Evolutionary conservation across 2,888 invertebrate species (phyloP).

Genomic region (Cheilosia pagana): DNA sequence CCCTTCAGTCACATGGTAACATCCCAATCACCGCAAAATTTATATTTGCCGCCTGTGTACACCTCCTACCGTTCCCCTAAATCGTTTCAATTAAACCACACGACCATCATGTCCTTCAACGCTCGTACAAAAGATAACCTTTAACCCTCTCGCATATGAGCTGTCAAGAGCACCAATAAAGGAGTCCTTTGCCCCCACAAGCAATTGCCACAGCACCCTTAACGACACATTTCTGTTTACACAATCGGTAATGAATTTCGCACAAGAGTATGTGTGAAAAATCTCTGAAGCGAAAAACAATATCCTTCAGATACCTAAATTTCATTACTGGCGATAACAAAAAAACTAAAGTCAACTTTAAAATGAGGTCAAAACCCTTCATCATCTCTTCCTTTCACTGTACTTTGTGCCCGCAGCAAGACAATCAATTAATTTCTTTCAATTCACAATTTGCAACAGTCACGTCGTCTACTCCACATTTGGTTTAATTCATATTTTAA

Average conservation of each 20-base stretch:
- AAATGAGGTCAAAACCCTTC: slow-evolving; percentile 49
- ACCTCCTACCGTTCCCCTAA: slow-evolving; percentile 29
- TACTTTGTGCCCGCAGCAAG: background rate
- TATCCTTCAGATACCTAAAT: slow-evolving; percentile 47
- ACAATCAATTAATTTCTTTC: slow-evolving; percentile 56
- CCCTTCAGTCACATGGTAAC: too few species aligned
- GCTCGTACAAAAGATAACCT: slow-evolving; percentile 32
- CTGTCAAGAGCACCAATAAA: slow-evolving; percentile 59
- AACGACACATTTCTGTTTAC: slow-evolving; percentile 43
- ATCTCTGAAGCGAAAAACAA: slow-evolving; percentile 43
- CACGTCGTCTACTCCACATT: too few species aligned
- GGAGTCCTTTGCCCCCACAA: slow-evolving; percentile 37
- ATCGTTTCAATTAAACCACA: slow-evolving; percentile 50
- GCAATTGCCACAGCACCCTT: background rate
- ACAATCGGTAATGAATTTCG: slow-evolving; percentile 50
- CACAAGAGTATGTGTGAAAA: slow-evolving; percentile 25
- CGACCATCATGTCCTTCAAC: slow-evolving; percentile 26
- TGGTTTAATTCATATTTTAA: background rate
- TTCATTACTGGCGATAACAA: slow-evolving; percentile 33
- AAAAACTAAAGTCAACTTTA: slow-evolving; percentile 12
- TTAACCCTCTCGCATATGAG: slow-evolving; percentile 40
- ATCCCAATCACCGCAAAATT: background rate
- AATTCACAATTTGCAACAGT: slow-evolving; percentile 22
- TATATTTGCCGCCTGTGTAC: background rate
- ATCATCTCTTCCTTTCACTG: background rate